Evolutionary conservation across 2,113 vertebrate genomes (phyloP).

Genomic region (Halcyon senegalensis): DNA sequence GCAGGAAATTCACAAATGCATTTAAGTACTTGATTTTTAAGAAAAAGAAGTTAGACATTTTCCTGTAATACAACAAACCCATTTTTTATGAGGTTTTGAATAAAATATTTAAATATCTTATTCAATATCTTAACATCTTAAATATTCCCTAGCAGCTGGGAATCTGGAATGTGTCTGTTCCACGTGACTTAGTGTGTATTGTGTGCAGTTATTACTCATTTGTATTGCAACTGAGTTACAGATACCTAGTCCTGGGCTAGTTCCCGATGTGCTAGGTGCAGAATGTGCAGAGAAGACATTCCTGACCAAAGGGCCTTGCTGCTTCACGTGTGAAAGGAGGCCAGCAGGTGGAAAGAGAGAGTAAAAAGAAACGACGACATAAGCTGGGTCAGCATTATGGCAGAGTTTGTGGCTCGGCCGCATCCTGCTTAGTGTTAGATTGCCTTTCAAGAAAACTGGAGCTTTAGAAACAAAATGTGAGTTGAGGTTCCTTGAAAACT

Average conservation of each 20-base stretch:
- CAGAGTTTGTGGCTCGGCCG: neutral
- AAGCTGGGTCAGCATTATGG: neutral
- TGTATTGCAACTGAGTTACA: neutral
- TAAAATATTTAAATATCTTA: neutral
- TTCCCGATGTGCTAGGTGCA: neutral
- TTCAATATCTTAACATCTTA: no score
- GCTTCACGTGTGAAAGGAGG: neutral
- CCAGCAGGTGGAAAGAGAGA: neutral
- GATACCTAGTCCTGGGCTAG: neutral
- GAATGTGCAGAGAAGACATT: neutral
- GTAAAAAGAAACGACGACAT: neutral
- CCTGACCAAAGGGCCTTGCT: neutral
- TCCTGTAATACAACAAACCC: neutral
- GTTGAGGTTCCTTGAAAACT: neutral
- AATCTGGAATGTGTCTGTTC: neutral
- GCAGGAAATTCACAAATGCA: neutral
- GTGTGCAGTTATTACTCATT: neutral
- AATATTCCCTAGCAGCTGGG: neutral
- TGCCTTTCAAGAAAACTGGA: neutral
- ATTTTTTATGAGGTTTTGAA: neutral
- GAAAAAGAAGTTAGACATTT: neutral
- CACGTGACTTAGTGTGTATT: neutral
- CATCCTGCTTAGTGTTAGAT: neutral
- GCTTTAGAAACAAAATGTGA: neutral
- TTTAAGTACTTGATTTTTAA: neutral